Percentiles rank a stretch among this genome's conserved stretches.
Evolutionary conservation across 2,888 invertebrate species (phyloP).

Genomic region (Drosophila pegasa): DNA sequence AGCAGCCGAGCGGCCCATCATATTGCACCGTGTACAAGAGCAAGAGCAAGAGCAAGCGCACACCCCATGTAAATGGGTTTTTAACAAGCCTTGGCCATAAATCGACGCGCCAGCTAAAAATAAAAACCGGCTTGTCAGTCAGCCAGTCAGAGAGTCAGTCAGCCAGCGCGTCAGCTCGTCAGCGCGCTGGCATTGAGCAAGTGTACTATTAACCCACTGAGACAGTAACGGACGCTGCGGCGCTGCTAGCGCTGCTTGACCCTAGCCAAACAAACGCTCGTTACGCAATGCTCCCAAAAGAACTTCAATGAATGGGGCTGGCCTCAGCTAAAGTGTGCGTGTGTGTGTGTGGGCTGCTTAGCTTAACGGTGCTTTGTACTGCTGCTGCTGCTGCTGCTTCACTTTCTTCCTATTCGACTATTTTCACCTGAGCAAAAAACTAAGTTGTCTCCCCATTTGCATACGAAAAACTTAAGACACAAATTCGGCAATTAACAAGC

Average conservation of each 20-base stretch:
- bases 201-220: slow-evolving; percentile 85
- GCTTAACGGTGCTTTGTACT: slow-evolving; percentile 50
- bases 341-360: slow-evolving; percentile 37
- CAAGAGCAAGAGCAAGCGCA: slow-evolving; percentile 11
- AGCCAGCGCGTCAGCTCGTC: not conserved
- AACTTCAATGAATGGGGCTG: slow-evolving; percentile 57
- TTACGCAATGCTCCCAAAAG: slow-evolving; percentile 64
- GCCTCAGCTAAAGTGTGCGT: slow-evolving; percentile 1
- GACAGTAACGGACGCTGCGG: slow-evolving; percentile 74
- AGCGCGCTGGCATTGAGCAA: slow-evolving; percentile 70
- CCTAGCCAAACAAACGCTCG: slow-evolving; percentile 53
- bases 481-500: slow-evolving; percentile 72
- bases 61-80: slow-evolving; percentile 73
- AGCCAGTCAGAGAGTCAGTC: not conserved
- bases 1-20: slow-evolving; percentile 28
- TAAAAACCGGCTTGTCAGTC: slow-evolving; percentile 49
- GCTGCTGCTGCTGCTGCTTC: slow-evolving; percentile 43
- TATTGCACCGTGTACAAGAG: slow-evolving; percentile 50
- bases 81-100: slow-evolving; percentile 74
- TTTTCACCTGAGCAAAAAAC: slow-evolving; percentile 48
- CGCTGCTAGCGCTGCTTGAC: slow-evolving; percentile 39
- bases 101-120: slow-evolving; percentile 53
- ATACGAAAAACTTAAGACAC: slow-evolving; percentile 57
- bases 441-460: slow-evolving; percentile 54
- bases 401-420: slow-evolving; percentile 61